A percentile compares a stretch with the other conserved stretches of the same genome.
phyloP scores from a whole-genome alignment of 2,797 vertebrate species.

The Taenioides sp. region DNA sequence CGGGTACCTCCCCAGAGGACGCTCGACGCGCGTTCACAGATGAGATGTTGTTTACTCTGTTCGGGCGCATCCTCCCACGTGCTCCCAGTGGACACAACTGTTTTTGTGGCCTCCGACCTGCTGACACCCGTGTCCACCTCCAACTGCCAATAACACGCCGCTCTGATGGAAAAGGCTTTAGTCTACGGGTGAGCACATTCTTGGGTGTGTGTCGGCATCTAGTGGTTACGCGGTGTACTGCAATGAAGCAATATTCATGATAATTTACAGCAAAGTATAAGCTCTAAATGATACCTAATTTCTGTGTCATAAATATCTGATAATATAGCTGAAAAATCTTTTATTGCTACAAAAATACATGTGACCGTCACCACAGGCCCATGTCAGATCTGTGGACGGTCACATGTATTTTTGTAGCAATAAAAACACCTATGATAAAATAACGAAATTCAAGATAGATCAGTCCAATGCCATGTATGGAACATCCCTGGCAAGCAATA shows the following conservation, averaged over 20 bases:
- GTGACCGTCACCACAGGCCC: no score
- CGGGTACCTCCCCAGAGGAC: background rate
- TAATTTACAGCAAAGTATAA: background rate
- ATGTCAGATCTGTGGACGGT: no score
- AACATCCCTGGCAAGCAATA: no score
- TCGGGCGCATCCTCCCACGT: background rate
- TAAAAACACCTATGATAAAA: no score
- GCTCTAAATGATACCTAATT: background rate
- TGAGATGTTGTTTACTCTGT: background rate
- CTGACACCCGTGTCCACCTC: background rate
- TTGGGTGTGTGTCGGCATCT: constrained; percentile 40
- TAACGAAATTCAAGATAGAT: no score
- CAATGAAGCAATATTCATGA: background rate
- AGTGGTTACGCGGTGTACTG: constrained; percentile 31
- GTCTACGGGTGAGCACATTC: background rate
- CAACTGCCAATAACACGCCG: background rate
- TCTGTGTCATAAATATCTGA: no score
- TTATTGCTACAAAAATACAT: no score
- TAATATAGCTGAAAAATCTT: no score
- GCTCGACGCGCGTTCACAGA: background rate
- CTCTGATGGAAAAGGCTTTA: background rate
- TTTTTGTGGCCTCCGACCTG: constrained; percentile 7
- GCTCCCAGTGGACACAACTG: background rate
- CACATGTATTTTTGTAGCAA: no score
- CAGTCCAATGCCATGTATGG: no score